These are phyloP conservation scores for Polypterus senegalus DNA, from an alignment of 2,113 vertebrate species.

Conservation along the genomic window DNA sequence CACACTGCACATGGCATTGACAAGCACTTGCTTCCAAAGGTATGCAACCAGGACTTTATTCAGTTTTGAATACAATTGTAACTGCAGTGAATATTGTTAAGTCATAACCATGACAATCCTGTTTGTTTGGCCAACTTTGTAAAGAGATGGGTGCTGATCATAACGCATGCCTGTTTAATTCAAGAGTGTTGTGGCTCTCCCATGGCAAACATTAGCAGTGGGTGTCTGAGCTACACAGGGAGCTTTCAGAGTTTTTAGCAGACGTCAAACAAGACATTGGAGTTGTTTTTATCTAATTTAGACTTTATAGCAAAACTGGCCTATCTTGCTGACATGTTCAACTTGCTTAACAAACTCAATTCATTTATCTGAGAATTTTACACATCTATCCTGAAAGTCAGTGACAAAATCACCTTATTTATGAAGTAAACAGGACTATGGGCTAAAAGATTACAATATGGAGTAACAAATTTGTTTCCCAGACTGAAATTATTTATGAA, in stretches of 20 bases:
- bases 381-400: constrained; percentile 12
- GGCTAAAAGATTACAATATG: constrained; percentile 9
- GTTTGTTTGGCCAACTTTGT: constrained; percentile 14
- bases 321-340: constrained; percentile 12
- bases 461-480: constrained; percentile 11
- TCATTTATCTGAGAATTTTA: constrained; percentile 11
- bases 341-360: constrained; percentile 13
- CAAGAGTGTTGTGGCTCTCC: constrained; percentile 15
- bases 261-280: background rate
- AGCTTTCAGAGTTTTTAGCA: background rate
- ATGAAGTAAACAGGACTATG: constrained; percentile 15
- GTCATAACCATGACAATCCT: constrained; percentile 13
- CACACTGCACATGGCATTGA: constrained; percentile 12
- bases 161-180: constrained; percentile 5
- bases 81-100: constrained; percentile 14
- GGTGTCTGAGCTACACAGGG: constrained; percentile 10
- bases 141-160: constrained; percentile 8
- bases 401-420: constrained; percentile 16
- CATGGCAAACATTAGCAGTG: constrained; percentile 9
- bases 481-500: constrained; percentile 8
- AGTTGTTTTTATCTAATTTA: constrained; percentile 3
- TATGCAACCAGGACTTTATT: constrained; percentile 13
- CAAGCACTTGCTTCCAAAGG: constrained; percentile 17
- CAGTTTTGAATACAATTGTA: constrained; percentile 17
- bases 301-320: background rate